Conservation (phyloP, 2,797 vertebrate genomes). For the Ctenosaura bakeri region DNA sequence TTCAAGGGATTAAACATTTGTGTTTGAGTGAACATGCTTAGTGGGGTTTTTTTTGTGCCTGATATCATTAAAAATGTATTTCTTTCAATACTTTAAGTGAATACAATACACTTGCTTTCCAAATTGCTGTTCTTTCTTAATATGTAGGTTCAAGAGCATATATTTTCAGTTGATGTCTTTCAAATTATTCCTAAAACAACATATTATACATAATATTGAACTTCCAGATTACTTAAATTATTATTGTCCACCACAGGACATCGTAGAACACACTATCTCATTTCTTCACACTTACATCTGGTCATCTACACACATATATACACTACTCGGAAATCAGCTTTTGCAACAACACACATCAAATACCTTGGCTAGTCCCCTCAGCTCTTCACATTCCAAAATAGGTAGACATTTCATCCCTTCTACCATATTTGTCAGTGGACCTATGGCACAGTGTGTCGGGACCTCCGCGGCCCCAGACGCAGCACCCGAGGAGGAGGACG, state of each 20-base stretch:
- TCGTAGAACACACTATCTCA: too few relatives aligned
- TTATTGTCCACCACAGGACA: too few relatives aligned
- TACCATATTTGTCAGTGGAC: neutral
- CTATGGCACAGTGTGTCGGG: neutral
- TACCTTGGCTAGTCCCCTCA: neutral
- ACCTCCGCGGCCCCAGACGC: too few relatives aligned
- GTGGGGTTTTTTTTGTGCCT: conserved; percentile 71
- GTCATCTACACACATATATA: neutral
- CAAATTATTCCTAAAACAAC: conserved; percentile 36
- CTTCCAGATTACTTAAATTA: conserved; percentile 12
- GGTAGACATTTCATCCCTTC: neutral
- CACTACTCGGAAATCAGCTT: neutral
- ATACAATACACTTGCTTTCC: conserved; percentile 40
- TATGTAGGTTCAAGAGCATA: conserved; percentile 29
- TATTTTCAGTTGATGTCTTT: conserved; percentile 29
- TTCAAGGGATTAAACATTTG: conserved; percentile 85
- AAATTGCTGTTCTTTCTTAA: conserved; percentile 57
- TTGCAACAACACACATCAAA: neutral
- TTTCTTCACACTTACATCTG: neutral
- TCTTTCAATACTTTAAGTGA: conserved; percentile 72
- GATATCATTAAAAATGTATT: conserved; percentile 81
- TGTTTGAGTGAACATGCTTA: conserved; percentile 85
- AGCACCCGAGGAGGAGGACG: too few relatives aligned
- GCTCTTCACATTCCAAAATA: neutral
- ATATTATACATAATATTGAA: conserved; percentile 5